Evolutionary conservation across 1,140 invertebrate species (phyloP).

Genomic region (Calosoma granatense): DNA sequence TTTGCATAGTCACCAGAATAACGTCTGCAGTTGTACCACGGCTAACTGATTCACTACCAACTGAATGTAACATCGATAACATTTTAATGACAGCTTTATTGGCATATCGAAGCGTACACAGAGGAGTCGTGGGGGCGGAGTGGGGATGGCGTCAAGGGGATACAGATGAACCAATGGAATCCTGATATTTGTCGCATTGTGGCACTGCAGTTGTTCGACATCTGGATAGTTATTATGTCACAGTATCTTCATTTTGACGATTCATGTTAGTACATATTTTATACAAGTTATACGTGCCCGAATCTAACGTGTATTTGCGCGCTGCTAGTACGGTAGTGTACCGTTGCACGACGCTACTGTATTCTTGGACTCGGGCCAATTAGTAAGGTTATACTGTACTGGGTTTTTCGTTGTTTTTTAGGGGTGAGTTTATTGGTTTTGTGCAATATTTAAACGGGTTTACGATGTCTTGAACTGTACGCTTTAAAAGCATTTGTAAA

Average conservation of each 20-base stretch:
- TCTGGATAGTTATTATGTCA: background rate
- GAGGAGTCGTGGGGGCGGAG: background rate
- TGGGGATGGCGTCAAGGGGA: background rate
- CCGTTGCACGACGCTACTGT: too few relatives aligned
- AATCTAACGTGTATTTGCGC: background rate
- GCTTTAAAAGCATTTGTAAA: too few relatives aligned
- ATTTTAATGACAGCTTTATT: conserved; percentile 7
- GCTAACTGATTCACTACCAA: background rate
- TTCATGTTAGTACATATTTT: background rate
- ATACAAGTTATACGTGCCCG: background rate
- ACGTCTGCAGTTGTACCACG: too few relatives aligned
- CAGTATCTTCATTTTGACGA: conserved; percentile 1
- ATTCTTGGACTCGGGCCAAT: background rate
- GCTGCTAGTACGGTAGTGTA: background rate
- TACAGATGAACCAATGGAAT: background rate
- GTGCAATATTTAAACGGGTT: too few relatives aligned
- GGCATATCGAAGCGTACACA: too few relatives aligned
- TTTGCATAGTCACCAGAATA: too few relatives aligned
- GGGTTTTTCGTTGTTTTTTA: too few relatives aligned
- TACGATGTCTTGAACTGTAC: too few relatives aligned
- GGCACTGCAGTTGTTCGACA: background rate
- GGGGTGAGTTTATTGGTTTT: too few relatives aligned
- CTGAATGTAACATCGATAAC: conserved; percentile 3
- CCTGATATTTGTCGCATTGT: conserved; percentile 1
- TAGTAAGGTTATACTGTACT: too few relatives aligned